Percentiles rank a stretch among this genome's conserved stretches.
Conservation (phyloP, 2,797 vertebrate genomes). For the Triplophysa yarkandensis region DNA sequence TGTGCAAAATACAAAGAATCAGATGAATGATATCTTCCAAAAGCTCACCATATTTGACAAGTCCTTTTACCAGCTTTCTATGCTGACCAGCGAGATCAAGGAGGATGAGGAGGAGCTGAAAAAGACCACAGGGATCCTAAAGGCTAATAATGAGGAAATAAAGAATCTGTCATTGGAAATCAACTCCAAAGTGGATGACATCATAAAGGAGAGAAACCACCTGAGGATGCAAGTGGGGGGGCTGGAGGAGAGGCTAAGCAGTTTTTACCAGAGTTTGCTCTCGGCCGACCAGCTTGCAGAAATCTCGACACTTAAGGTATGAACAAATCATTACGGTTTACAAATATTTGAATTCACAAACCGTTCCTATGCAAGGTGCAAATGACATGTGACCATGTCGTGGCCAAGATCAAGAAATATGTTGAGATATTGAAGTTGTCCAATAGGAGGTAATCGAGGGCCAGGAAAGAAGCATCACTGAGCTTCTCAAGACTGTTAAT, state of each 20-base stretch:
- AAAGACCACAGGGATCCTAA: conserved; percentile 82
- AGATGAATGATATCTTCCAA: conserved; percentile 90
- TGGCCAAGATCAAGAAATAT: not conserved
- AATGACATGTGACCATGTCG: not conserved
- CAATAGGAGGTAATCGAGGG: conserved; percentile 81
- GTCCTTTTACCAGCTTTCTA: conserved; percentile 85
- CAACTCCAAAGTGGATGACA: conserved; percentile 83
- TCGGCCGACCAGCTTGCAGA: conserved; percentile 74
- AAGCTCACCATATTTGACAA: conserved; percentile 89
- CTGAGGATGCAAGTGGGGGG: conserved; percentile 83
- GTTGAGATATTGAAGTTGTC: not conserved
- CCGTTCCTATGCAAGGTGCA: not conserved
- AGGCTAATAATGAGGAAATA: conserved; percentile 88
- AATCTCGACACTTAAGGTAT: conserved; percentile 86
- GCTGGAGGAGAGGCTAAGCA: conserved; percentile 85
- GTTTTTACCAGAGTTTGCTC: conserved; percentile 73
- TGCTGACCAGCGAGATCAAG: conserved; percentile 86
- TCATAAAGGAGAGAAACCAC: conserved; percentile 82
- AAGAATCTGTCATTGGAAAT: conserved; percentile 85
- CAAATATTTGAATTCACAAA: not conserved
- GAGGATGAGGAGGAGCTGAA: conserved; percentile 89
- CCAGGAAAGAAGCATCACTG: conserved; percentile 83
- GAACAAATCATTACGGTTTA: conserved; percentile 39
- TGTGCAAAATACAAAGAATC: conserved; percentile 88
- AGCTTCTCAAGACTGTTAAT: conserved; percentile 81